Evolutionary conservation across 2,797 vertebrate species (phyloP), one percentile per base, ranked within the genome.

Genomic region (Triplophysa bombifrons): DNA sequence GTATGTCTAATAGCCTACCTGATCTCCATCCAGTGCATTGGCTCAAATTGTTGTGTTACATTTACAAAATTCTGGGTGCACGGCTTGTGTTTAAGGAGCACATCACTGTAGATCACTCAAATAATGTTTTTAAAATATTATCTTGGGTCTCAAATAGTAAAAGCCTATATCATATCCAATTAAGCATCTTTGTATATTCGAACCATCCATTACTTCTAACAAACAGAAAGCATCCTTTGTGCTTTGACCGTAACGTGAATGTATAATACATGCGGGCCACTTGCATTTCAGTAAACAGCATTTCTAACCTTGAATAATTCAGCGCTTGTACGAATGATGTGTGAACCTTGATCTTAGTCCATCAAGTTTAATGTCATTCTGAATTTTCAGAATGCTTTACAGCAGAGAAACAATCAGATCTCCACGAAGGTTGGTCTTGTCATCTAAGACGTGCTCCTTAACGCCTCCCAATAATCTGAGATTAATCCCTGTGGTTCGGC

Each of bases 321-420:
- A 13, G 25, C 74, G 83, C 66, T 82, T 63, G 87, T 82, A 80
- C 88, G 89, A 88, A 87, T 90, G 90, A 91, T 92, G 90, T 89
- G 88, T 88, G 89, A 92, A 88, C 88, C 89, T 88, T 91, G 87
- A 90, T 88, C 88, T 89, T 87, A 86, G 87, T 85, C 88, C 86
- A 89, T 87, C 90, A 90, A 89, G 88, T 92, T 90, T 91, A 92
- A 90, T 91, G 90, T 90, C 86, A 87, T 90, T 89, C 90, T 88
- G 87, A 92, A 91, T 91, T 90, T 90, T 91, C 70, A 66, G 87
- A 88, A 92, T 85, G 86, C 88, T 91, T 90, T 90, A 91, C 88
- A 89, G 88, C 84, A 86, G 78, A 87, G 88, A 84, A 90, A 90
- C 88, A 92, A 92, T 93, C 89, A 89, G 71, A 34, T 80, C 81